Percentiles rank a stretch among this genome's conserved stretches.
Evolutionary conservation across 2,113 vertebrate species (phyloP).

Genomic region (Vulpes vulpes): DNA sequence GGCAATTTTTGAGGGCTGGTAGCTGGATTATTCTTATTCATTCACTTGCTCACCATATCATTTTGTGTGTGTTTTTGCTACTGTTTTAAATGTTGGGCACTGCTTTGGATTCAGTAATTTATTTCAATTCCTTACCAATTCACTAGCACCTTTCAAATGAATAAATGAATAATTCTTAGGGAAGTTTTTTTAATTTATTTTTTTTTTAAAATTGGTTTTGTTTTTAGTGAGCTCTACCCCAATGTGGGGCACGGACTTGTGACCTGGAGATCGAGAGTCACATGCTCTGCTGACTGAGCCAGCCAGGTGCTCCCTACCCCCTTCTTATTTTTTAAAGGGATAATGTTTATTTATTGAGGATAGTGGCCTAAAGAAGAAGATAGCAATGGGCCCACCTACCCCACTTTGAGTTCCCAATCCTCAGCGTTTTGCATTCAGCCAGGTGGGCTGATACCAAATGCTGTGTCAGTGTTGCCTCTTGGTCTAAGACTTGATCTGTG

Average conservation of each 20-base stretch:
- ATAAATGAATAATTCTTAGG: background rate
- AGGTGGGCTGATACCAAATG: background rate
- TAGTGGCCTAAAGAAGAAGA: background rate
- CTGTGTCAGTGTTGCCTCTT: too few species aligned
- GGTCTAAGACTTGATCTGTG: background rate
- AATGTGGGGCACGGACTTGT: background rate
- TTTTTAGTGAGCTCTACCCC: background rate
- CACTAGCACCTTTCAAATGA: slow-evolving; percentile 11
- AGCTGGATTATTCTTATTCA: background rate
- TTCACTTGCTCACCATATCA: background rate
- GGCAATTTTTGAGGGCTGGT: background rate
- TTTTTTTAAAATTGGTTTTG: background rate
- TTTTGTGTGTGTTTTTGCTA: background rate
- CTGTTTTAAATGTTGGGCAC: background rate
- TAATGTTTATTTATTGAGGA: background rate
- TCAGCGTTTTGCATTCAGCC: background rate
- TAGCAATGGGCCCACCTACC: too few species aligned
- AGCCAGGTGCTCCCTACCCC: background rate
- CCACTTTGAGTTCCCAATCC: background rate
- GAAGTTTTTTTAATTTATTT: background rate
- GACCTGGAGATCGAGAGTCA: background rate
- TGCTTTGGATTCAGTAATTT: background rate
- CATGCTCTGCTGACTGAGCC: background rate
- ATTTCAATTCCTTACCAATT: background rate
- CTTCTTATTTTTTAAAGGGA: background rate